Evolutionary conservation across 2,113 vertebrate genomes (phyloP), one percentile per base, ranked within the genome.

Genomic region (Chaetodon auriga): DNA sequence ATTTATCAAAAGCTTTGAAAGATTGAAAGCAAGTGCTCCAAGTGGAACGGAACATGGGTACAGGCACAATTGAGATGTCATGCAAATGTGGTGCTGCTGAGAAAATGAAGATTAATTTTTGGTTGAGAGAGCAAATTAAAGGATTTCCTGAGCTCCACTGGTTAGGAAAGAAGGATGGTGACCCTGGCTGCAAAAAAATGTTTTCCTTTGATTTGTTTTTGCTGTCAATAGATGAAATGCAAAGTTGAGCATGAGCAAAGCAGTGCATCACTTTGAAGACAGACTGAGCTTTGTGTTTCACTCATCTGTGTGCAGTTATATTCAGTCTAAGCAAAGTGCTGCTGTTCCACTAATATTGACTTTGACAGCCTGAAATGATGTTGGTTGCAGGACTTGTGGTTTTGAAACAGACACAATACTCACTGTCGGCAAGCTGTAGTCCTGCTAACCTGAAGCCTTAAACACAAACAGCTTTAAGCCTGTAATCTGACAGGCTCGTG

Each of bases 401-500:
- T 60, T 25, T 46, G 2, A 71, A 51, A 21, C 21, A 70, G 36
- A 54, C 7, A 36, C 0, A 21, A 8, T 54, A 9, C 0, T 58
- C 38, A 23, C 14, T 18, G 36, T 23, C 9, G 5, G 23, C 19
- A 57, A 30, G n/a, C 77, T 66, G 21, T 15, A 10, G 38, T 53
- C 25, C 18, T 16, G 36, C 13, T 58, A 35, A 23, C 41, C 38
- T 63, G 62, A 21, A 66, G 51, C 19, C 15, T 74, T 36, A 35
- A 9, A 68, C 68, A 66, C 30, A 55, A 70, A 63, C 30, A 68
- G 75, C 21, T 60, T 82, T 23, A 70, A 72, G 36, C 7, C 83
- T 83, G 48, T 76, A 81, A 83, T 80, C 74, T 70, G 66, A 76
- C 49, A 81, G 41, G n/a, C 15, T 45, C 0, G 53, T 66, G 23